phyloP scores from a whole-genome alignment of 2,888 invertebrate species.

The Aleiodes leptofemur region DNA sequence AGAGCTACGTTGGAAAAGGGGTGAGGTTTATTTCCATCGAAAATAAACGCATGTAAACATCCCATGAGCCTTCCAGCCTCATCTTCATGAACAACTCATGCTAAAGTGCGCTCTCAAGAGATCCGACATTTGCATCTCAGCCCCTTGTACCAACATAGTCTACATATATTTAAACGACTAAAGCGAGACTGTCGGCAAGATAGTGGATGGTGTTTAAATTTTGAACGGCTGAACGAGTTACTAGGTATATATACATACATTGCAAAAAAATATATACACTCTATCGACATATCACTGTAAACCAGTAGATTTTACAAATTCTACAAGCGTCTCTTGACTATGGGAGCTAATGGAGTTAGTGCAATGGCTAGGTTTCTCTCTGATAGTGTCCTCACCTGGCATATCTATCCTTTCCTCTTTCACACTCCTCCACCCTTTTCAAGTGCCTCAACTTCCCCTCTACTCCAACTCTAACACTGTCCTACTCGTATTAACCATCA shows the following conservation, averaged over 20 bases:
- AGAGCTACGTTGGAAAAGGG: no score
- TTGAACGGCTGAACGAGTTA: constrained; percentile 10
- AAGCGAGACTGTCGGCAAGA: constrained; percentile 11
- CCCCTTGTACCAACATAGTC: constrained; percentile 2
- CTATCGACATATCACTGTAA: constrained; percentile 34
- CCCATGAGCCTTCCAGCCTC: background rate
- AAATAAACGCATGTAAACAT: constrained; percentile 28
- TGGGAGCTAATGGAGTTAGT: constrained; percentile 53
- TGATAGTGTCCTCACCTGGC: constrained; percentile 35
- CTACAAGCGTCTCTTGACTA: constrained; percentile 46
- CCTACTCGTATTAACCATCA: constrained; percentile 23
- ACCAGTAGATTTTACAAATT: constrained; percentile 51
- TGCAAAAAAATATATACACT: background rate
- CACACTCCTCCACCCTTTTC: constrained; percentile 1
- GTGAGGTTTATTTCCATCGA: no score
- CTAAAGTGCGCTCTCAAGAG: background rate
- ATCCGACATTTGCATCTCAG: constrained; percentile 12
- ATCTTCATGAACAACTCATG: constrained; percentile 18
- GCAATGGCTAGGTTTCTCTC: constrained; percentile 31
- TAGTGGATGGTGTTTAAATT: constrained; percentile 7
- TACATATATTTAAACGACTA: constrained; percentile 5
- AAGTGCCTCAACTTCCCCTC: constrained; percentile 27
- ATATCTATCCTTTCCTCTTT: constrained; percentile 17
- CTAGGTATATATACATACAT: background rate
- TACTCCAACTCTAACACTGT: constrained; percentile 28